Evolutionary conservation across 92 coral and sea anemone genomes (phyloP).

Genomic region (Porites divaricata): DNA sequence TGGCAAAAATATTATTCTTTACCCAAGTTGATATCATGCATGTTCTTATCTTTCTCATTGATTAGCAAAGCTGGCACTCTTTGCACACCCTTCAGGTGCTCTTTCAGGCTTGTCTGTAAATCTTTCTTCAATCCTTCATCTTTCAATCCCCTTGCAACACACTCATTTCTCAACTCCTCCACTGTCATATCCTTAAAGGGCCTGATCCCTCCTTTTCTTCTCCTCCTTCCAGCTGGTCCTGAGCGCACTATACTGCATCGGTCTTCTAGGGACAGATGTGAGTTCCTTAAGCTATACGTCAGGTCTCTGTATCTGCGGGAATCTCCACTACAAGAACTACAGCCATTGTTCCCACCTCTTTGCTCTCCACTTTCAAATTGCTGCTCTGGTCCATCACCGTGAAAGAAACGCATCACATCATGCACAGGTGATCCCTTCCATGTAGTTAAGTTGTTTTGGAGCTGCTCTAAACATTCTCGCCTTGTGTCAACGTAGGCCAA

Average conservation of each 20-base stretch:
- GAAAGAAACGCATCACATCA: constrained; percentile 18
- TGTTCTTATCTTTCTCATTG: not conserved
- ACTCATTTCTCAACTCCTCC: not conserved
- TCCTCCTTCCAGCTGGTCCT: constrained; percentile 10
- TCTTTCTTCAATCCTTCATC: not conserved
- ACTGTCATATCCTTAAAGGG: not conserved
- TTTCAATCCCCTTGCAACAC: not conserved
- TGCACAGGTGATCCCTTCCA: not conserved
- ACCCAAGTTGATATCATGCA: constrained; percentile 7
- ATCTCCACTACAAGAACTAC: constrained; percentile 9
- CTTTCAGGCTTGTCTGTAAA: not conserved
- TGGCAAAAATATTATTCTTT: not conserved
- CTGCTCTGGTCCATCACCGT: constrained; percentile 26
- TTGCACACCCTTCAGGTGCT: constrained; percentile 6
- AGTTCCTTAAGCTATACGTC: not conserved
- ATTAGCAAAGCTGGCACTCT: constrained; percentile 8
- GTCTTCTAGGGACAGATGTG: not conserved
- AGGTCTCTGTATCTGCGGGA: constrained; percentile 9
- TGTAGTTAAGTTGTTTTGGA: not conserved
- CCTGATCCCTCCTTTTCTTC: not conserved
- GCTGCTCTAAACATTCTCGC: not conserved
- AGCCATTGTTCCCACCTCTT: constrained; percentile 16
- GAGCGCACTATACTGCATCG: not conserved
- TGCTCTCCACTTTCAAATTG: constrained; percentile 31
- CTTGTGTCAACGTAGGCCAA: constrained; percentile 7